Percentiles rank a stretch among this genome's conserved stretches.
These are phyloP conservation scores for Ceyx melanurus DNA, from an alignment of 2,113 vertebrate species.

Conservation along the genomic window DNA sequence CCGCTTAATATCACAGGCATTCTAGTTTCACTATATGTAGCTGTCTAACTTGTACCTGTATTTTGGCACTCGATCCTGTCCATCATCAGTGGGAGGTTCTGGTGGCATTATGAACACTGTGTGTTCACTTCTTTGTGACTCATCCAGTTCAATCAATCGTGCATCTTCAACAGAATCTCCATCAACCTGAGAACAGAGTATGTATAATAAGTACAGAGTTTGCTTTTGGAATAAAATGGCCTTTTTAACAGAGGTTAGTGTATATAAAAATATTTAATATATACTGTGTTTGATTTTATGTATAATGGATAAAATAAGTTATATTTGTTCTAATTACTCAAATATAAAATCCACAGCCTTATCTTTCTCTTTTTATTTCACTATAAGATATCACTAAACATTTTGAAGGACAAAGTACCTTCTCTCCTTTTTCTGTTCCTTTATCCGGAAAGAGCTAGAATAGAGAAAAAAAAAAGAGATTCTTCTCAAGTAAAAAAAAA, in stretches of 20 bases:
- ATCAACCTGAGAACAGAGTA: slow-evolving; percentile 81
- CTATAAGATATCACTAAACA: neutral
- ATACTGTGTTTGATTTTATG: neutral
- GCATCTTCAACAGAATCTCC: slow-evolving; percentile 87
- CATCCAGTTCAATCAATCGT: slow-evolving; percentile 91
- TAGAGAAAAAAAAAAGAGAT: neutral
- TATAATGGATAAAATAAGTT: neutral
- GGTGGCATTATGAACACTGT: slow-evolving; percentile 95
- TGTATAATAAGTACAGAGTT: neutral
- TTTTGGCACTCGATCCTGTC: slow-evolving; percentile 72
- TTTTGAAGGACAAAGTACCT: slow-evolving; percentile 79
- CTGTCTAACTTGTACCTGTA: slow-evolving; percentile 80
- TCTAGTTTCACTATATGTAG: too few species aligned
- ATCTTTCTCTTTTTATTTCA: neutral
- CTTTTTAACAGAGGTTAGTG: neutral
- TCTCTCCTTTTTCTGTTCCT: slow-evolving; percentile 91
- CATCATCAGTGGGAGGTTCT: slow-evolving; percentile 81
- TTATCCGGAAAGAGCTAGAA: slow-evolving; percentile 95
- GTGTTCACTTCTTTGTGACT: slow-evolving; percentile 96
- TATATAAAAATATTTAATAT: neutral
- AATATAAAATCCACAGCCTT: neutral
- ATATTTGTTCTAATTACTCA: neutral
- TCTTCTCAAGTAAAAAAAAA: neutral
- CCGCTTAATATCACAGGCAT: too few species aligned
- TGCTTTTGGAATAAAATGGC: neutral